These are phyloP conservation scores for Nomada fabriciana DNA, from an alignment of 2,888 invertebrate species.

Conservation along the genomic window DNA sequence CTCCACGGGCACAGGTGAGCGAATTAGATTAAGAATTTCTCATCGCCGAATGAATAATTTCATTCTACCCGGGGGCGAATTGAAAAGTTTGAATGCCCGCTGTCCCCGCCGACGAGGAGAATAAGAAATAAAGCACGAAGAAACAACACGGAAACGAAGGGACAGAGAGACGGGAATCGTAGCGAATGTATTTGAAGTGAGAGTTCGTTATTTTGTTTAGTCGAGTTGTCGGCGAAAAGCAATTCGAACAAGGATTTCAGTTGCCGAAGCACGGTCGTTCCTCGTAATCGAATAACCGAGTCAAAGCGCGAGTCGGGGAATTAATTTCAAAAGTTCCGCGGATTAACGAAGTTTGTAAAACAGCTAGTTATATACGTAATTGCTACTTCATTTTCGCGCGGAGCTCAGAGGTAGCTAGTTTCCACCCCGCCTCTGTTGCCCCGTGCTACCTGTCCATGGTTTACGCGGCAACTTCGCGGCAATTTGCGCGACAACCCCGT, in stretches of 20 bases:
- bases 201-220: conserved; percentile 41
- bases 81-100: conserved; percentile 47
- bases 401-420: background rate
- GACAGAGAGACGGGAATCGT: background rate
- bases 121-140: conserved; percentile 15
- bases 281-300: conserved; percentile 55
- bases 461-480: conserved; percentile 8
- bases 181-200: background rate
- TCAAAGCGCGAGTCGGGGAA: conserved; percentile 51
- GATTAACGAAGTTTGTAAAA: conserved; percentile 69
- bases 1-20: background rate
- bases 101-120: background rate
- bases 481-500: conserved; percentile 27
- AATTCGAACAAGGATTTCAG: conserved; percentile 46
- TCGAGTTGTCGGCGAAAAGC: conserved; percentile 10
- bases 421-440: background rate
- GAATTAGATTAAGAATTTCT: conserved; percentile 13
- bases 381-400: conserved; percentile 64
- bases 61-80: conserved; percentile 14
- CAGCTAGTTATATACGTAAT: conserved; percentile 61
- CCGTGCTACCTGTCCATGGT: conserved; percentile 10
- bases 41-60: conserved; percentile 9
- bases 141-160: background rate
- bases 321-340: conserved; percentile 57
- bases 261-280: conserved; percentile 36